Evolutionary conservation across 2,797 vertebrate genomes (phyloP).

Genomic region (Sebastes baramenuke): DNA sequence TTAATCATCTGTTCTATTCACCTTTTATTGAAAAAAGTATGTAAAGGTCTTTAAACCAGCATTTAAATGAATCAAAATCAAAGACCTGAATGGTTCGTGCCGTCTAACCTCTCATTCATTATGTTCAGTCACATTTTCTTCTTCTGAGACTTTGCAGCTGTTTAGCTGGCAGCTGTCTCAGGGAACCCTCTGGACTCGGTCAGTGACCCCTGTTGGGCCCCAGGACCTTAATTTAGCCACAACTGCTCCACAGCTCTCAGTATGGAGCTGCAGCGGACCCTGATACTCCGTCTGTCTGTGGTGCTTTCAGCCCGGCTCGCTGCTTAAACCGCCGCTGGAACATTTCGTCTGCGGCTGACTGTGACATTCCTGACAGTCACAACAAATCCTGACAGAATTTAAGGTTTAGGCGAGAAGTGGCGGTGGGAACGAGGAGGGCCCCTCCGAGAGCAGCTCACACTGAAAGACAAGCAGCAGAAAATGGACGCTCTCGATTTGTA

Average conservation of each 20-base stretch:
- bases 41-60: too few species aligned
- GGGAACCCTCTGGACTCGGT: slow-evolving; percentile 8
- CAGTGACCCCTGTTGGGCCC: slow-evolving; percentile 25
- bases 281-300: neutral
- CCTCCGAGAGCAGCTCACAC: neutral
- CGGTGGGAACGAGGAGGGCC: slow-evolving; percentile 1
- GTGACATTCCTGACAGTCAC: slow-evolving; percentile 64
- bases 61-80: neutral
- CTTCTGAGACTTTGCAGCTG: slow-evolving; percentile 13
- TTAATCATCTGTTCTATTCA: too few species aligned
- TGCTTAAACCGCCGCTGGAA: slow-evolving; percentile 4
- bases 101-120: neutral
- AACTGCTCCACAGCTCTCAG: neutral
- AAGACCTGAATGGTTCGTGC: neutral
- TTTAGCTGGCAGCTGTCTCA: slow-evolving; percentile 42
- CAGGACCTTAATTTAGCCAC: slow-evolving; percentile 33
- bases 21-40: too few species aligned
- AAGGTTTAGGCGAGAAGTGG: slow-evolving; percentile 44
- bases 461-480: neutral
- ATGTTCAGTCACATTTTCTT: neutral
- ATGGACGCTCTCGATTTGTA: neutral
- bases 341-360: slow-evolving; percentile 52
- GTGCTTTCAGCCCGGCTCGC: neutral
- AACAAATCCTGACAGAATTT: slow-evolving; percentile 62
- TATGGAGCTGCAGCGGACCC: slow-evolving; percentile 2